Evolutionary conservation across 2,888 invertebrate species (phyloP).

Genomic region (Synergus japonicus): DNA sequence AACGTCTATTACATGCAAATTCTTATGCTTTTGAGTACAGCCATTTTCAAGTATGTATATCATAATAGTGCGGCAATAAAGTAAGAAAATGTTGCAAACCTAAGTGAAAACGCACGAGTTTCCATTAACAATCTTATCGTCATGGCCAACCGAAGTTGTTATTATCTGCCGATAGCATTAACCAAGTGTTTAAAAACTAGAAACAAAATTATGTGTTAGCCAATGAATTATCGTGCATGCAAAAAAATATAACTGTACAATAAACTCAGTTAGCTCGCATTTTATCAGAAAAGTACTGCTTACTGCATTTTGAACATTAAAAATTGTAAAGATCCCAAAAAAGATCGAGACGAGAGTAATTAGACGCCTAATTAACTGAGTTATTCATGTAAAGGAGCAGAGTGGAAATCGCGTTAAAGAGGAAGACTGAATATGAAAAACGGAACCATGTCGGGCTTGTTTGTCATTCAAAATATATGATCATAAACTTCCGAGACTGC

Average conservation of each 20-base stretch:
- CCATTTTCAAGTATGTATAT: constrained; percentile 29
- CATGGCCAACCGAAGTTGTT: constrained; percentile 33
- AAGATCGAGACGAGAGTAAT: background rate
- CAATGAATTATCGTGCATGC: constrained; percentile 38
- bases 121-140: constrained; percentile 41
- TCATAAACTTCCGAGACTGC: background rate
- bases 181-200: constrained; percentile 40
- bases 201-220: constrained; percentile 39
- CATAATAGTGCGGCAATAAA: constrained; percentile 28
- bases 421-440: background rate
- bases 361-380: background rate
- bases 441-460: constrained; percentile 21
- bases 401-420: background rate
- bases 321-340: too few relatives aligned
- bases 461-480: constrained; percentile 21
- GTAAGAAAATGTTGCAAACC: constrained; percentile 35
- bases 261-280: background rate
- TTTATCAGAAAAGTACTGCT: constrained; percentile 30
- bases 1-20: background rate
- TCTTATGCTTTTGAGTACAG: constrained; percentile 2
- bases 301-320: background rate
- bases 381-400: background rate
- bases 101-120: constrained; percentile 35
- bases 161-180: constrained; percentile 40
- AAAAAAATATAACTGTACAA: constrained; percentile 2